phyloP scores from a whole-genome alignment of 1,140 invertebrate species.

The Pomacea maculata region DNA sequence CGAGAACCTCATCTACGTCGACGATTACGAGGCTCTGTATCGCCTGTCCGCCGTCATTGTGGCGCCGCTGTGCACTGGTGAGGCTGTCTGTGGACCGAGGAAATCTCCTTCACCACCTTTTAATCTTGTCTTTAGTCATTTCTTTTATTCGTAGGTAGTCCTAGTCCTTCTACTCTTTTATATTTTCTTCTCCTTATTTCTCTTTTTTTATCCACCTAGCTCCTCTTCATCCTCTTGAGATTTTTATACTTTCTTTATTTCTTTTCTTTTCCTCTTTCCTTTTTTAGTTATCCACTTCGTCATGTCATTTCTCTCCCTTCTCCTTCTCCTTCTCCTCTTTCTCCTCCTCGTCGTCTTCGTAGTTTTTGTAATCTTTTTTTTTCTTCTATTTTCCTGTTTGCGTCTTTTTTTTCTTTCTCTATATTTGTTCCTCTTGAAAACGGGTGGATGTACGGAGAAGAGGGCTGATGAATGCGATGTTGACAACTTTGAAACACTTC shows the following conservation, averaged over 20 bases:
- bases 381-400: no score
- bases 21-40: constrained; percentile 45
- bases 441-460: no score
- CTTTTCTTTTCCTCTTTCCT: background rate
- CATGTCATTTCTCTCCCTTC: background rate
- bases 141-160: background rate
- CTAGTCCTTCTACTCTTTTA: no score
- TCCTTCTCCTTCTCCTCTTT: background rate
- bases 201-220: background rate
- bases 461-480: no score
- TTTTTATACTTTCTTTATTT: background rate
- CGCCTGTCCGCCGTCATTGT: constrained; percentile 46
- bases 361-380: background rate
- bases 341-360: background rate
- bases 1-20: constrained; percentile 52
- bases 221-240: background rate
- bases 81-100: background rate
- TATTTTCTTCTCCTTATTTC: background rate
- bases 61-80: constrained; percentile 52
- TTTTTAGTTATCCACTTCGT: background rate
- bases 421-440: no score
- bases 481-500: no score
- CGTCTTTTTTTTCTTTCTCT: no score
- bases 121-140: background rate
- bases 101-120: background rate